Base-by-base conservation (phyloP, 1,140 invertebrate species). In the Apis cerana region DNA sequence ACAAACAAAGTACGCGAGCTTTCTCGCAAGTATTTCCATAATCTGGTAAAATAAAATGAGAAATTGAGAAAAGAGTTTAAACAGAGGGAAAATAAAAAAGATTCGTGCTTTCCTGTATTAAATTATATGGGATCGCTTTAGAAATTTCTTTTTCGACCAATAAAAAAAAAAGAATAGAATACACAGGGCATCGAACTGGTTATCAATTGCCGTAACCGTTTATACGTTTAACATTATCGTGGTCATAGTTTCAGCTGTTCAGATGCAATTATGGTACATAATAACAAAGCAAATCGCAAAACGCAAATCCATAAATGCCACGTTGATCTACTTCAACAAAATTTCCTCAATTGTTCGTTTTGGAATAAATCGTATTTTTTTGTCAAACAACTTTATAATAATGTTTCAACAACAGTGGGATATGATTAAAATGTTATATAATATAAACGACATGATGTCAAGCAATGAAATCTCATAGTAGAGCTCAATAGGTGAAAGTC, bases 401-500 rank as follows among this genome's bases (percentile, higher is more conserved):
- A 43, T 54, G 15, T n/a, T n/a, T 61, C 50, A 56, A 54, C 17
- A 15, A 5, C 23, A 43, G 62, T 23, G 48, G 12, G 21, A 23
- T 23, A 21, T 11, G 27, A 71, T 62, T 43, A 19, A 62, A 62
- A 2, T 48, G 19, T 80, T 80, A 43, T 48, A 54, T 62, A 80
- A 80, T 21, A 43, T 21, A 23, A 59, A 43, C 15, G 52, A 33
- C n/a, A 21, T 21, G 33, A 17, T 43, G 48, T 78, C 54, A 13
- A 23, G 10, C 12, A 72, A 69, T 75, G 65, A 69, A 84, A 81
- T 27, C 62, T 23, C 1, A 76, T 83, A 19, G 21, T 19, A 58
- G 48, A 77, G 52, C 75, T 59, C 27, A 27, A 81, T 84, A 65
- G 65, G 83, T 77, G 80, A 85, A 85, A 85, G 80, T 77, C 58